Evolutionary conservation across 2,113 vertebrate species (phyloP), one percentile per base, ranked within the genome.

Genomic region (Thamnaconus septentrionalis): DNA sequence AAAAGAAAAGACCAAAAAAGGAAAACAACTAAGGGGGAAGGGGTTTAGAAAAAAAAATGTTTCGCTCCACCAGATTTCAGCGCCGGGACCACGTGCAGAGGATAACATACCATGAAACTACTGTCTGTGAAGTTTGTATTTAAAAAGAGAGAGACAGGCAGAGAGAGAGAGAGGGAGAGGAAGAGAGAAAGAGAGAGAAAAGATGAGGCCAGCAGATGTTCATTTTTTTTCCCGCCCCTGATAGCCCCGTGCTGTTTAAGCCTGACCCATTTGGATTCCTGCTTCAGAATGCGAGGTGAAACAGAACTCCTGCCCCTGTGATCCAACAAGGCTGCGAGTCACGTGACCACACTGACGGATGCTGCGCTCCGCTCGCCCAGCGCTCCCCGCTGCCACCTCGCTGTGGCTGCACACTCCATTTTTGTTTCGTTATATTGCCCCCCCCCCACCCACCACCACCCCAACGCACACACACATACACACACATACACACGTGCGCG

Each of bases 261-360:
- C 69, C 61, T 50, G 45, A 53, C 64, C 75, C 50, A 53, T 79
- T 83, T 70, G 57, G 71, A 83, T 67, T 78, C 60, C 55, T 66
- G 64, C 47, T 53, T 44, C 46, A 58, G 64, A 70, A 52, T 4
- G 0, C n/a, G 48, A 64, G 61, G 63, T 39, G 41, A 51, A 41
- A 39, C 47, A 70, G 48, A 7, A 41, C 75, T 76, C 71, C 65
- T 42, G 18, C 46, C 60, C 52, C 47, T 61, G 47, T 81, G 72
- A 88, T 79, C 85, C 79, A 81, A 85, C 78, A 82, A 79, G 70
- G 68, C 58, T 70, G 50, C 1, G 6, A 66, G 63, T 65, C 80
- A 78, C 49, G 50, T 79, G 82, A 84, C 59, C 64, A 84, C 76
- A 84, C 56, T 55, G 75, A 84, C 60, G 61, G 79, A 83, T 71